Conservation (phyloP, 1,140 invertebrate species). For the Calosoma granatense region DNA sequence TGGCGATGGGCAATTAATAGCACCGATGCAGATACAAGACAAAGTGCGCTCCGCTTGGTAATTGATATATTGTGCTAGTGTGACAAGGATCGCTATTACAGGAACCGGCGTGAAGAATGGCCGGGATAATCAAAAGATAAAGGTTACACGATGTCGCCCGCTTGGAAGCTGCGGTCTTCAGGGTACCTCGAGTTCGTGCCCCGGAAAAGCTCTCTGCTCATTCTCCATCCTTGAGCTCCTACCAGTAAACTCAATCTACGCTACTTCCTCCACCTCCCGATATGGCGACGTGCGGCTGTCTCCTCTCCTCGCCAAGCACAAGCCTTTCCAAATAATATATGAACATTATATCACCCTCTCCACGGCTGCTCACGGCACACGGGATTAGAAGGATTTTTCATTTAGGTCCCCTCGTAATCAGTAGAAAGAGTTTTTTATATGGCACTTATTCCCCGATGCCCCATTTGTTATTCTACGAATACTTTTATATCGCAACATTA, state of each 20-base stretch:
- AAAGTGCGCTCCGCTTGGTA: neutral
- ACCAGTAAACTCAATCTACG: no score
- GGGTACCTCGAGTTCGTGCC: neutral
- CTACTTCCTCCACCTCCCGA: no score
- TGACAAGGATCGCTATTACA: conserved; percentile 5
- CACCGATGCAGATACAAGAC: neutral
- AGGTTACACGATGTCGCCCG: conserved; percentile 2
- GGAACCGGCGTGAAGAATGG: neutral
- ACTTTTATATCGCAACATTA: neutral
- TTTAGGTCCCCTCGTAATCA: neutral
- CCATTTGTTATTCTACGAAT: neutral
- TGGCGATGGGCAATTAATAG: neutral
- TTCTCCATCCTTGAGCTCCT: no score
- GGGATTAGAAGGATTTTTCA: conserved; percentile 4
- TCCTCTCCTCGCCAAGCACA: neutral
- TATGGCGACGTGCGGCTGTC: no score
- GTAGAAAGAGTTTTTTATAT: neutral
- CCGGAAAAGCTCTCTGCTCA: neutral
- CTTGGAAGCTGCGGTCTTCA: neutral
- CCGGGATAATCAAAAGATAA: conserved; percentile 7
- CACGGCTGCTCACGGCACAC: neutral
- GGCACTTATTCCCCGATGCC: neutral
- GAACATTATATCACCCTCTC: neutral
- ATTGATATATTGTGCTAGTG: conserved; percentile 1
- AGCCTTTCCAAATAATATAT: neutral